These are phyloP conservation scores for Parotocinclus haroldoi DNA, from an alignment of 2,797 vertebrate species.

Conservation along the genomic window DNA sequence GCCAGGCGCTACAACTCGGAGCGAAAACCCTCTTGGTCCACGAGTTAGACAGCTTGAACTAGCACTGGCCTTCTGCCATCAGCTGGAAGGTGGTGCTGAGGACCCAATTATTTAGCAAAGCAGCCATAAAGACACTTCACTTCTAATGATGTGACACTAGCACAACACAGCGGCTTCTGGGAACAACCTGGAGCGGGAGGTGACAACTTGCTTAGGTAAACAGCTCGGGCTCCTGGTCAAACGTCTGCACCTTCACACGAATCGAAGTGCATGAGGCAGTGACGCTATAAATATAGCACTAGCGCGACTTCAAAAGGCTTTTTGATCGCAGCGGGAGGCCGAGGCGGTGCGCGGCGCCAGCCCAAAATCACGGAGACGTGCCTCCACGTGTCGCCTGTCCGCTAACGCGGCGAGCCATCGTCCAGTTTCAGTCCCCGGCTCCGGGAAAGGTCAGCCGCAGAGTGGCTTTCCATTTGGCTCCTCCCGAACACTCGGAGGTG, in stretches of 20 bases:
- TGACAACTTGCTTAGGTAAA: not conserved
- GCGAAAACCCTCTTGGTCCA: slow-evolving; percentile 47
- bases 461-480: slow-evolving; percentile 57
- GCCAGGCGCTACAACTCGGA: slow-evolving; percentile 47
- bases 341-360: slow-evolving; percentile 5
- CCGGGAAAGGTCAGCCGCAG: slow-evolving; percentile 66
- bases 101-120: slow-evolving; percentile 59
- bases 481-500: slow-evolving; percentile 19
- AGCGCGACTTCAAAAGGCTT: slow-evolving; percentile 51
- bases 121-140: slow-evolving; percentile 46
- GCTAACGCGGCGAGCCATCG: slow-evolving; percentile 68
- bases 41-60: slow-evolving; percentile 50
- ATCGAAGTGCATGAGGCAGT: slow-evolving; percentile 28
- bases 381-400: slow-evolving; percentile 74
- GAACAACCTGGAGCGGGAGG: not conserved
- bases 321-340: slow-evolving; percentile 55
- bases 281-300: slow-evolving; percentile 49
- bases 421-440: slow-evolving; percentile 65
- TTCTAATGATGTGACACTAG: slow-evolving; percentile 50
- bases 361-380: slow-evolving; percentile 54
- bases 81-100: slow-evolving; percentile 41
- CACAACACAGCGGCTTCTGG: slow-evolving; percentile 40
- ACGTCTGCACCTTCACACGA: not conserved
- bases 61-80: slow-evolving; percentile 48
- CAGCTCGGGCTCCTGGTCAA: not conserved